phyloP scores from a whole-genome alignment of 2,888 invertebrate genomes.

The Tachina grossa region DNA sequence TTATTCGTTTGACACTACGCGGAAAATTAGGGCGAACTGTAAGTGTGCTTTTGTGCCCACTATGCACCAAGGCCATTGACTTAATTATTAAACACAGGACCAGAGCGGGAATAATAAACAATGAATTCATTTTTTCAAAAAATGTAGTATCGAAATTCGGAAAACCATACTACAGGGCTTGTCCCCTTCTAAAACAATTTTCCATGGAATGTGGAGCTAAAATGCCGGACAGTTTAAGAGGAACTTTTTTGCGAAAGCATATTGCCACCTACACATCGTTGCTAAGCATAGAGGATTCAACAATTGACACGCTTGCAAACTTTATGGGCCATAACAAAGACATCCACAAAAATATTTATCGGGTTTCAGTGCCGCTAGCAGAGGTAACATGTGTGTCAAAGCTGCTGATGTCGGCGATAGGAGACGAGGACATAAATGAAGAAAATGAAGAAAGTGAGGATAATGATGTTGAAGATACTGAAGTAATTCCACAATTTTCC shows the following conservation, averaged over 20 bases:
- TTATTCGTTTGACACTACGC: not conserved
- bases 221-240: constrained; percentile 41
- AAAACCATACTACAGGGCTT: constrained; percentile 23
- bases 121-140: constrained; percentile 14
- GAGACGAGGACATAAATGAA: not conserved
- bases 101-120: not conserved
- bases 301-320: not conserved
- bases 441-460: not conserved
- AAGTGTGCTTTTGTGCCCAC: not conserved
- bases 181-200: constrained; percentile 21
- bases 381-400: constrained; percentile 7
- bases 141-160: not conserved
- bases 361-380: not conserved
- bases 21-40: not conserved
- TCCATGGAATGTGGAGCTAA: constrained; percentile 28
- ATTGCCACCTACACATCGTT: not conserved
- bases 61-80: not conserved
- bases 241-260: constrained; percentile 20
- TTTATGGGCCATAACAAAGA: constrained; percentile 16
- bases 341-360: not conserved
- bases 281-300: not conserved
- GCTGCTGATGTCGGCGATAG: not conserved
- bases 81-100: not conserved
- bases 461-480: not conserved
- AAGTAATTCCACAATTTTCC: not conserved